Base-by-base conservation (phyloP, 2,888 invertebrate species). In the Pedicia rivosa region DNA sequence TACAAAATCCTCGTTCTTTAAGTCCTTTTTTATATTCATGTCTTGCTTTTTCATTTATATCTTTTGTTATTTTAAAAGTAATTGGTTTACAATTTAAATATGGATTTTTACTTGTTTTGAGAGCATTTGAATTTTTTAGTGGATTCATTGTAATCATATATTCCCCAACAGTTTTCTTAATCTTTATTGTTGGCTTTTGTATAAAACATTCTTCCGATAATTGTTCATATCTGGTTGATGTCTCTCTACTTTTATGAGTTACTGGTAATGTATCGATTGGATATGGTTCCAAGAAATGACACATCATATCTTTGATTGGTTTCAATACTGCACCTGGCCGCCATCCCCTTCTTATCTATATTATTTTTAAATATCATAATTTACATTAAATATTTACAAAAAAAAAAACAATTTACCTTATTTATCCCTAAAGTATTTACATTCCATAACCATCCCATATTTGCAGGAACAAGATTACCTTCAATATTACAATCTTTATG, bases 391-490 rank as follows among this genome's bases (percentile, higher is more conserved):
- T 28, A 27, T 6, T 27, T n/a, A 12, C 13, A 13, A 27, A 27
- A 5, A 13, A 14, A 15, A 6, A 29, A 9, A 13, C 6, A 4
- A 13, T 14, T 19, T 8, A 40, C 20, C 22, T 35, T 35, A 30
- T 37, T 19, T 12, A 40, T 36, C 3, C 49, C 53, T 12, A 44
- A 29, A 1, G 50, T 49, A 34, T 51, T 42, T 2, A 49, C 41
- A 7, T 53, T 72, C 78, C 78, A 78, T 19, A 74, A 50, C 78
- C 78, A 78, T 0, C 78, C 78, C 76, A 76, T 76, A 29, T 65
- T 56, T 0, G 64, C 54, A 0, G 78, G 77, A 1, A 78, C 74
- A 6, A 65, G 59, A 19, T 62, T 57, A 0, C 65, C 63, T 0
- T 65, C 62, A 17, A 58, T 50, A 2, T 67, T 53, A 48, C 76